Base-by-base conservation (phyloP, 1,140 invertebrate species). In the Rhizoglyphus robini region DNA sequence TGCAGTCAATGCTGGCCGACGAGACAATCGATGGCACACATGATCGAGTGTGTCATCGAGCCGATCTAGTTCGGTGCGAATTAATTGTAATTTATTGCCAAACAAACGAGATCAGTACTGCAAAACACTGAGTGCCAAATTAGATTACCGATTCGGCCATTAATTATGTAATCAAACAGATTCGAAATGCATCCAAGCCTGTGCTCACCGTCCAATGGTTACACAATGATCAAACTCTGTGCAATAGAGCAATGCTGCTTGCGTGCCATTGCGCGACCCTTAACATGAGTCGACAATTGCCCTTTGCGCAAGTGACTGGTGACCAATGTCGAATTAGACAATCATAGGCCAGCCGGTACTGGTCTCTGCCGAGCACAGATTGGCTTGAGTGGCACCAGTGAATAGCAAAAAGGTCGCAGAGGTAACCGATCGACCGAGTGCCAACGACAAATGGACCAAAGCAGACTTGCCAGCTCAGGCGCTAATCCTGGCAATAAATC, bases 401-500 rank as follows among this genome's bases (percentile, higher is more conserved):
- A 41, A 41, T 11, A 41, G 18, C 8, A 11, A 41, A 41, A 41
- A 41, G 36, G 36, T n/a, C n/a, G n/a, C n/a, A n/a, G n/a, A n/a
- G n/a, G n/a, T n/a, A n/a, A n/a, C n/a, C n/a, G n/a, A n/a, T n/a
- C n/a, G n/a, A n/a, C n/a, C n/a, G n/a, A n/a, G n/a, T n/a, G n/a
- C n/a, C n/a, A n/a, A n/a, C 51, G 51, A 32, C 51, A 54, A 32
- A 41, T 41, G 36, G 36, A 54, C 8, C 51, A 54, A 46, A 46
- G 41, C 51, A 54, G 8, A 54, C 23, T 54, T 32, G 51, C 15
- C 41, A 46, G 36, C 8, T 11, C 36, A 41, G 36, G 36, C 36
- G 18, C 36, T 54, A 54, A 54, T 54, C 51, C 51, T 11, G 20
- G 23, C 51, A 54, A 54, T 54, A 54, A 54, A 54, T 54, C 51